These are phyloP conservation scores for Chirona hameri DNA, from an alignment of 2,888 invertebrate genomes.

Conservation along the genomic window DNA sequence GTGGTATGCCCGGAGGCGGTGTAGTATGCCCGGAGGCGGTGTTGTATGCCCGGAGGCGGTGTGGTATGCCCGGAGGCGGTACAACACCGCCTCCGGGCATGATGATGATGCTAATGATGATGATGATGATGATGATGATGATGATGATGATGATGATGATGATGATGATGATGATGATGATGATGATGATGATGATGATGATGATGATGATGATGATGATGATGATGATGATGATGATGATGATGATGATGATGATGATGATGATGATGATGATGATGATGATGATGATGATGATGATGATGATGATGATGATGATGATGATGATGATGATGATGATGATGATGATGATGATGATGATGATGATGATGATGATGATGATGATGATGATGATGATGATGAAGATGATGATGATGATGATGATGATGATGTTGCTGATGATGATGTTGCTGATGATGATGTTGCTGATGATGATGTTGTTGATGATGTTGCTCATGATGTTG, in stretches of 20 bases:
- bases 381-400: slow-evolving; percentile 9
- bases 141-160: not conserved
- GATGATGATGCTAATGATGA: no score
- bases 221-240: not conserved
- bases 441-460: no score
- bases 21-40: no score
- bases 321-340: slow-evolving; percentile 1
- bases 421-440: no score
- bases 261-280: not conserved
- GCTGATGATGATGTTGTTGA: no score
- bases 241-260: not conserved
- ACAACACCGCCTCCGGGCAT: no score
- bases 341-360: slow-evolving; percentile 22
- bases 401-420: slow-evolving; percentile 22
- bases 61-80: no score
- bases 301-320: not conserved
- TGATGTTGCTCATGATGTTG: no score
- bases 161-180: not conserved
- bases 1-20: no score
- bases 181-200: not conserved
- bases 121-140: no score
- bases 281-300: not conserved
- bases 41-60: no score
- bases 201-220: not conserved
- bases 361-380: slow-evolving; percentile 22